Percentiles rank a stretch among this genome's conserved stretches.
Conservation (phyloP, 2,888 invertebrate genomes). For the Eupsilia transversa region DNA sequence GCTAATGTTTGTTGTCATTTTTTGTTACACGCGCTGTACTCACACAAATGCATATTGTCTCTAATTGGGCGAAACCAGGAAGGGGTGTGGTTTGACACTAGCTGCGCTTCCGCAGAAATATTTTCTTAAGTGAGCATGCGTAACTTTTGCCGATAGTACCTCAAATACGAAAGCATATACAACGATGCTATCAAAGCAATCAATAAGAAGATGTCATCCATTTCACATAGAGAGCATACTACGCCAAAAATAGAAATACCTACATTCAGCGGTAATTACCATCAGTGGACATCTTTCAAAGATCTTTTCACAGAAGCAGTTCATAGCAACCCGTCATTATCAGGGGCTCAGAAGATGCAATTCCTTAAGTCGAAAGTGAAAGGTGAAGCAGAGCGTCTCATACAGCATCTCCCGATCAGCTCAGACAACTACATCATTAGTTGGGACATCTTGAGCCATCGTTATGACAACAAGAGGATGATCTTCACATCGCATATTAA, state of each 20-base stretch:
- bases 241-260: constrained; percentile 12
- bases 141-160: too few species aligned
- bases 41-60: too few species aligned
- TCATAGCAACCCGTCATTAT: background rate
- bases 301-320: constrained; percentile 7
- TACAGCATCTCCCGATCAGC: background rate
- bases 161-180: constrained; percentile 7
- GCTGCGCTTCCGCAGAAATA: too few species aligned
- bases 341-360: constrained; percentile 6
- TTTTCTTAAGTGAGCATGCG: too few species aligned
- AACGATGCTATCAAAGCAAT: constrained; percentile 18
- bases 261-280: constrained; percentile 1
- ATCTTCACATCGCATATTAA: too few species aligned
- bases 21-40: too few species aligned
- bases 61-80: too few species aligned
- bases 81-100: too few species aligned
- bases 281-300: constrained; percentile 8
- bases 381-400: background rate
- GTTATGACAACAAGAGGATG: background rate
- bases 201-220: constrained; percentile 25
- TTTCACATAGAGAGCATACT: constrained; percentile 18
- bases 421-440: background rate
- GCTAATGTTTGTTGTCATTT: too few species aligned
- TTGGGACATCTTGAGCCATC: constrained; percentile 2
- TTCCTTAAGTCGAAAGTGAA: constrained; percentile 5